These are phyloP conservation scores for Enteromius trimaculatus DNA, from an alignment of 2,797 vertebrate species.

Conservation along the genomic window DNA sequence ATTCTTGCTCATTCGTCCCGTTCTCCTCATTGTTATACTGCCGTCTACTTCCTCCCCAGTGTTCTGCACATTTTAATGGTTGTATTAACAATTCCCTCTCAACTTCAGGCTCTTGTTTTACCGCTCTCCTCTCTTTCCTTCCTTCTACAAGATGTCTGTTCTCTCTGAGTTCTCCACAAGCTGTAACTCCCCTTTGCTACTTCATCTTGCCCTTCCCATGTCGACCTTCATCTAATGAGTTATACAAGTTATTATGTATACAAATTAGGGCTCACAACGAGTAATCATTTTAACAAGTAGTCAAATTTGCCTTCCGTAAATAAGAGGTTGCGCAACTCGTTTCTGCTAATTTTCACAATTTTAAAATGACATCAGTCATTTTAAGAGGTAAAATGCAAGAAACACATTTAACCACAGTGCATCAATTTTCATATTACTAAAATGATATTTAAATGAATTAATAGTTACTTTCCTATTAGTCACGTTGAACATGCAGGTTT, in stretches of 20 bases:
- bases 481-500: not conserved
- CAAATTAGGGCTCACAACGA: not conserved
- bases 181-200: not conserved
- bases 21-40: slow-evolving; percentile 1
- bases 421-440: not conserved
- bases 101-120: slow-evolving; percentile 37
- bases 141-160: not conserved
- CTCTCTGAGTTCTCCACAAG: slow-evolving; percentile 6
- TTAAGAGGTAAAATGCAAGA: not conserved
- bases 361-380: not conserved
- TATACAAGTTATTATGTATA: slow-evolving; percentile 8
- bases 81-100: slow-evolving; percentile 48
- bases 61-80: slow-evolving; percentile 42
- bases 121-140: not conserved
- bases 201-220: not conserved
- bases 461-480: not conserved
- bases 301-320: not conserved
- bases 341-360: not conserved
- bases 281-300: slow-evolving; percentile 10
- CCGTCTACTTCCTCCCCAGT: slow-evolving; percentile 9
- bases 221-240: not conserved
- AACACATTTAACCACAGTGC: not conserved
- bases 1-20: slow-evolving; percentile 14
- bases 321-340: not conserved
- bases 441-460: not conserved